Evolutionary conservation across 2,113 vertebrate species (phyloP).

Genomic region (Suricata suricatta): DNA sequence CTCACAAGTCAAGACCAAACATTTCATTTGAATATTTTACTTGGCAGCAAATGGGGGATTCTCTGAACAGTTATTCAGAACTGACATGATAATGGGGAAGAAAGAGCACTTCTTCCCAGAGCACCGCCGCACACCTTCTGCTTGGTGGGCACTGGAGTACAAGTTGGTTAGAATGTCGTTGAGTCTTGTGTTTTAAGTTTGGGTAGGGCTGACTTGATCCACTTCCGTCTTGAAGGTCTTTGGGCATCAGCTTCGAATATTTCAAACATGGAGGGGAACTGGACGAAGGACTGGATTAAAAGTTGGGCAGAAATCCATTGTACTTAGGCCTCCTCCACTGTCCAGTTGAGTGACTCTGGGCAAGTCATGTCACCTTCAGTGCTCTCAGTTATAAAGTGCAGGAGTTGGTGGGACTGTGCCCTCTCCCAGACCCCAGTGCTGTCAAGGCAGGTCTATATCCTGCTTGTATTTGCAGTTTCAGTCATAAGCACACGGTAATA

Average conservation of each 20-base stretch:
- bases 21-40: slow-evolving; percentile 79
- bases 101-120: slow-evolving; percentile 16
- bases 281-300: not conserved
- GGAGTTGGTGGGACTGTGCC: not conserved
- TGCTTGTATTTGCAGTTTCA: not conserved
- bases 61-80: slow-evolving; percentile 63
- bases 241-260: not conserved
- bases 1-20: slow-evolving; percentile 78
- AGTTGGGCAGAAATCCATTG: not conserved
- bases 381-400: not conserved
- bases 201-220: not conserved
- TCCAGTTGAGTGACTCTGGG: not conserved
- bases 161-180: not conserved
- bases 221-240: not conserved
- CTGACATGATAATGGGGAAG: slow-evolving; percentile 66
- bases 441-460: not conserved
- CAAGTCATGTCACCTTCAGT: not conserved
- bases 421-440: not conserved
- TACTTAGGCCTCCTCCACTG: not conserved
- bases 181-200: not conserved
- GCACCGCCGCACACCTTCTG: not conserved
- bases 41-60: slow-evolving; percentile 70
- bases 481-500: not conserved
- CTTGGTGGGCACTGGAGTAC: not conserved
- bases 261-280: not conserved